Conservation (phyloP, 2,797 vertebrate genomes). For the Phoeniculus purpureus region DNA sequence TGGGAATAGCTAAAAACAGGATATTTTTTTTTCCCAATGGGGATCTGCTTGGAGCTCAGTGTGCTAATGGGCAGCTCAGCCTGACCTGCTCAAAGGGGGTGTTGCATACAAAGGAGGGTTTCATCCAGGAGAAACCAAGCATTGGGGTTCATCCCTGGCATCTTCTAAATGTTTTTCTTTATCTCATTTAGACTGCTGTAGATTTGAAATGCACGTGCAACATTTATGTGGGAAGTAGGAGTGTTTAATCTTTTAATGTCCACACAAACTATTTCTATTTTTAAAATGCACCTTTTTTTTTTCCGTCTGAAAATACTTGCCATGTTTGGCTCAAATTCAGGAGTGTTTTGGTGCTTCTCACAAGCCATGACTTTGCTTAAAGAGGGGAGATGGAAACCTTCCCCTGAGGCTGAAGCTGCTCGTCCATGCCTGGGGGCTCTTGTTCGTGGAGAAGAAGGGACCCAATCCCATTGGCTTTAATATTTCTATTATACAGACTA, state of each 20-base stretch:
- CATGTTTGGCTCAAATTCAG: background rate
- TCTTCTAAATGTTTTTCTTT: background rate
- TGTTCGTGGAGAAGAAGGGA: accelerated
- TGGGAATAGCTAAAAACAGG: background rate
- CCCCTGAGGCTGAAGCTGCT: background rate
- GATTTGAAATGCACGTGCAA: background rate
- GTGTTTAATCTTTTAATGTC: background rate
- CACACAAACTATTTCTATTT: background rate
- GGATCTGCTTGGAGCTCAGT: background rate
- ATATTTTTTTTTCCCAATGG: background rate
- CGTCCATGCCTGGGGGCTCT: background rate
- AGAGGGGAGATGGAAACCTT: background rate
- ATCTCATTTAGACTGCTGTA: background rate
- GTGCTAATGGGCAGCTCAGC: background rate
- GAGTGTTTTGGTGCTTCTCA: background rate
- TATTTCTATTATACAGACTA: background rate
- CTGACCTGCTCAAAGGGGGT: background rate
- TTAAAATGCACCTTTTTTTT: background rate
- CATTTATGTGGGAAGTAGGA: background rate
- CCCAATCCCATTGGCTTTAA: background rate
- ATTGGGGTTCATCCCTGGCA: background rate
- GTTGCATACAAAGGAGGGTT: background rate
- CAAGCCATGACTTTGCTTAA: background rate
- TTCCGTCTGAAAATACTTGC: background rate
- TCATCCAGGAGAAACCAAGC: background rate